Percentiles rank a stretch among this genome's conserved stretches.
Conservation (phyloP, 2,113 vertebrate species). For the Hippolais icterina region DNA sequence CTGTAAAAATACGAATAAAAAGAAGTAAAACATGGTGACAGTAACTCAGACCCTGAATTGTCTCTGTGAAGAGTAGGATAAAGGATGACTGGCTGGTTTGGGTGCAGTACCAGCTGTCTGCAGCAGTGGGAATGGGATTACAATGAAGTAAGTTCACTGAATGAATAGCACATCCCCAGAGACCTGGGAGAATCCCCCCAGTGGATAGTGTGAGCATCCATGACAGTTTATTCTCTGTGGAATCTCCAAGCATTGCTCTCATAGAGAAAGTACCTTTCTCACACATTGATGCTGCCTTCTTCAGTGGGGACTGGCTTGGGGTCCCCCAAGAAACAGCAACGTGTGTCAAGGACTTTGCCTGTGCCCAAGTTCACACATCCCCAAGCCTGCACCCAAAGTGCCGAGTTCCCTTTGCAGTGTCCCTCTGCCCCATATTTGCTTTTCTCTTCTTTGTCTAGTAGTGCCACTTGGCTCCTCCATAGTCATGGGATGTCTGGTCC, state of each 20-base stretch:
- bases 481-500: not conserved
- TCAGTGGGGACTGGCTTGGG: accelerated
- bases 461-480: not conserved
- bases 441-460: not conserved
- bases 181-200: not conserved
- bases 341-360: not conserved
- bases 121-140: not conserved
- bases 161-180: not conserved
- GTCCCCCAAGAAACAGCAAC: not conserved
- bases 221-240: not conserved
- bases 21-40: not conserved
- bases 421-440: accelerated
- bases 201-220: not conserved
- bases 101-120: not conserved
- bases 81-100: not conserved
- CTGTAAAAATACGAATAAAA: not conserved
- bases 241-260: accelerated
- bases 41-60: accelerated
- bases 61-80: not conserved
- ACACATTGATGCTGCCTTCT: accelerated
- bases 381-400: not conserved
- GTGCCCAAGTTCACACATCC: not conserved
- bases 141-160: not conserved
- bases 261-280: not conserved
- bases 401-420: accelerated